phyloP scores from a whole-genome alignment of 2,888 invertebrate species.

The Anorthoa munda region DNA sequence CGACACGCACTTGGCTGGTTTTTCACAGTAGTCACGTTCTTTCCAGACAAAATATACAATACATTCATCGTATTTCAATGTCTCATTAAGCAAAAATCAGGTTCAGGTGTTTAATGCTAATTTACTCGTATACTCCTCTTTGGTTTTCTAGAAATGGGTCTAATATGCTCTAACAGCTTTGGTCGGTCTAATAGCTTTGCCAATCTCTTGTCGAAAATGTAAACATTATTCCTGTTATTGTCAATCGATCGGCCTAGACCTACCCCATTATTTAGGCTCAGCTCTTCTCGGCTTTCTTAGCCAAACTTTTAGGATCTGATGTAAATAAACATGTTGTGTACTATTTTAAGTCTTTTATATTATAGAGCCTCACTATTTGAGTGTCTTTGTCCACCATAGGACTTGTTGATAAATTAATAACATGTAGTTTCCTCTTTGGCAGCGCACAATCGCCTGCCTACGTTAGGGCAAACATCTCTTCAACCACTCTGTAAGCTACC shows the following conservation, averaged over 20 bases:
- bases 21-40: too few species aligned
- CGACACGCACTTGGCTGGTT: too few species aligned
- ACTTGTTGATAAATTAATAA: conserved; percentile 42
- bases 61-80: too few species aligned
- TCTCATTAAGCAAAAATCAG: too few species aligned
- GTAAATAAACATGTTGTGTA: conserved; percentile 8
- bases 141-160: not conserved
- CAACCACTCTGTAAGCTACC: conserved; percentile 58
- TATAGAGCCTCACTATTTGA: not conserved
- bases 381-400: conserved; percentile 8
- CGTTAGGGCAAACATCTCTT: conserved; percentile 62
- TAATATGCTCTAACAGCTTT: too few species aligned
- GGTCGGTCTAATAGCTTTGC: not conserved
- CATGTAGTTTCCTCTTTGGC: conserved; percentile 61
- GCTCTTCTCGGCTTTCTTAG: too few species aligned
- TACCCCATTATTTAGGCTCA: too few species aligned
- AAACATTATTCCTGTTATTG: not conserved
- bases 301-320: too few species aligned
- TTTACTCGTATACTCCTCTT: not conserved
- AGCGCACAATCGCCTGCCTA: conserved; percentile 62
- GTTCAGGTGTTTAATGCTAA: too few species aligned
- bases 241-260: too few species aligned
- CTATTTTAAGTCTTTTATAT: not conserved
- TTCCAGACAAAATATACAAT: too few species aligned
- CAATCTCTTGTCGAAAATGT: not conserved